A percentile compares a stretch with the other conserved stretches of the same genome.
These are phyloP conservation scores for Portunus trituberculatus DNA, from an alignment of 1,140 invertebrate species.

Conservation along the genomic window DNA sequence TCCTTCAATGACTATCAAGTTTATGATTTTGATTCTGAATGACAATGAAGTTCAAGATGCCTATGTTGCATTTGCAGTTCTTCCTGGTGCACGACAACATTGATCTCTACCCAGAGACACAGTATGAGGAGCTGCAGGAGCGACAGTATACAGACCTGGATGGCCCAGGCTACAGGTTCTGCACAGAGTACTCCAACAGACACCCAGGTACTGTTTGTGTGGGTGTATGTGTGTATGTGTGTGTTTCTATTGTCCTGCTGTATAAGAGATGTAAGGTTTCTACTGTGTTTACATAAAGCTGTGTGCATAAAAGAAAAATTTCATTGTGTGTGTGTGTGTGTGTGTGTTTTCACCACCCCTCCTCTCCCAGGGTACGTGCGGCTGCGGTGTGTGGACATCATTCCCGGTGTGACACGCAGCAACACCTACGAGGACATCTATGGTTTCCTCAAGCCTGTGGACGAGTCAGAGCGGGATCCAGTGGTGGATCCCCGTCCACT, in stretches of 20 bases:
- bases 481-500: constrained; percentile 65
- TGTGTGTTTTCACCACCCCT: constrained; percentile 49
- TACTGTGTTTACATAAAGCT: too few species aligned
- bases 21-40: background rate
- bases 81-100: constrained; percentile 88
- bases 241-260: too few species aligned
- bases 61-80: constrained; percentile 81
- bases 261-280: too few species aligned
- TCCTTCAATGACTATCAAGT: too few species aligned
- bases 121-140: constrained; percentile 83
- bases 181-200: constrained; percentile 83
- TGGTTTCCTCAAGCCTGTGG: constrained; percentile 50
- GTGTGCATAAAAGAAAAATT: too few species aligned
- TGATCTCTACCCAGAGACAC: constrained; percentile 82
- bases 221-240: background rate
- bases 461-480: constrained; percentile 64
- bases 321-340: background rate
- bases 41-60: constrained; percentile 74
- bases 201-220: constrained; percentile 60
- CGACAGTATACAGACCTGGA: constrained; percentile 84
- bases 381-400: constrained; percentile 78
- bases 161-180: constrained; percentile 84
- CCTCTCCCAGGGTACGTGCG: constrained; percentile 78
- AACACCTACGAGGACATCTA: constrained; percentile 76
- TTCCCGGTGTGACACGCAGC: constrained; percentile 60